Base-by-base conservation (phyloP, 2,113 vertebrate species). In the Isurus oxyrinchus region DNA sequence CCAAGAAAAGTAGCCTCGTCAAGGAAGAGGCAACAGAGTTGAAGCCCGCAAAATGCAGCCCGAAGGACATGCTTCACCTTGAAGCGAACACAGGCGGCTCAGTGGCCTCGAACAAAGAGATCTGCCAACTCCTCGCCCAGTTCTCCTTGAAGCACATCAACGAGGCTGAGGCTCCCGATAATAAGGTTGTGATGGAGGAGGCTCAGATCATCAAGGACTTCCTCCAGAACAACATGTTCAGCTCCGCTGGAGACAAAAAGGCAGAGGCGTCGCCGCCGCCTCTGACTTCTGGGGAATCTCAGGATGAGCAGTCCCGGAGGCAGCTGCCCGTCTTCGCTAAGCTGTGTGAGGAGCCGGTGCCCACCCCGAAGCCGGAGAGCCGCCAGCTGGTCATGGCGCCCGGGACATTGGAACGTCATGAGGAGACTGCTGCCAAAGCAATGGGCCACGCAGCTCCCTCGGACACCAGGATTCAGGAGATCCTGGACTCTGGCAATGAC, bases 251-350 rank as follows among this genome's bases (percentile, higher is more conserved):
- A 6, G 96, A 96, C 79, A 96, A 44, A 55, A 96, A 96, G 0
- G 79, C 6, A 6, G 55, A 86, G n/a, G 35, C 88, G 13, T 81
- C 69, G 0, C 79, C 72, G 4, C 81, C 57, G 11, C 69, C 31
- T 55, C 0, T 0, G 59, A 0, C 96, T 94, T 27, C 88, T 7
- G 25, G 63, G 27, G 94, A 67, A 0, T 94, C 96, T 8, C 97
- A 97, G 96, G 95, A 79, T 21, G 0, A 61, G 0, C 97, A 97
- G 84, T 96, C 97, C 59, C 97, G 97, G 96, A 97, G 96, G 93
- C 97, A 97, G 96, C 97, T 97, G 27, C 96, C 97, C 0, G 96
- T 97, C 1, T 97, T 97, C 96, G 96, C 97, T 61, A 97, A 97
- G 96, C 97, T 97, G 76, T 97, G 96, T 95, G 81, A 95, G 94